Evolutionary conservation across 2,888 invertebrate genomes (phyloP).

Genomic region (Rhamphomyia laevipes): DNA sequence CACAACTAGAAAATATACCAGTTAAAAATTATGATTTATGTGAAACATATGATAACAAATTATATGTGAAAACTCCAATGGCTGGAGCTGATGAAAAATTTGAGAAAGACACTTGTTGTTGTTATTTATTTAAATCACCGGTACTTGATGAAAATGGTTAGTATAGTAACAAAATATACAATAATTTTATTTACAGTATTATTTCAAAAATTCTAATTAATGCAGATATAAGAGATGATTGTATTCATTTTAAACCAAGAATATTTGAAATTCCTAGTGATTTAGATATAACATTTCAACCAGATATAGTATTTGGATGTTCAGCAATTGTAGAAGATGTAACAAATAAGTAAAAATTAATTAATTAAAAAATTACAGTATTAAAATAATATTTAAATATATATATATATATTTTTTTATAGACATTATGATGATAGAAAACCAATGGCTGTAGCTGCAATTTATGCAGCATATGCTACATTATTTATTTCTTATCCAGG

Average conservation of each 20-base stretch:
- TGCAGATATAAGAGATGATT: not conserved
- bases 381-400: not conserved
- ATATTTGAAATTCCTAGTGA: conserved; percentile 25
- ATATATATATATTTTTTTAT: not conserved
- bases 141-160: not conserved
- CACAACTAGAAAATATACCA: conserved; percentile 20
- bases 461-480: conserved; percentile 29
- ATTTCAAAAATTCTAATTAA: not conserved
- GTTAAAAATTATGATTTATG: not conserved
- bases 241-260: conserved; percentile 3
- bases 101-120: conserved; percentile 26
- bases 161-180: not conserved
- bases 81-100: conserved; percentile 18
- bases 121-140: conserved; percentile 7
- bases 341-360: not conserved
- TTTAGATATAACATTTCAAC: conserved; percentile 24
- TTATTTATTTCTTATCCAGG: conserved; percentile 27
- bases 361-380: not conserved
- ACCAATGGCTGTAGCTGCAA: conserved; percentile 26
- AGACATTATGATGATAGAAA: not conserved
- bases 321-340: conserved; percentile 15
- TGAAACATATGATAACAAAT: not conserved
- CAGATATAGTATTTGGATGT: conserved; percentile 26
- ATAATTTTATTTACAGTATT: not conserved
- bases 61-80: conserved; percentile 15